Conservation (phyloP, 2,797 vertebrate genomes). For the Gymnocypris eckloni region DNA sequence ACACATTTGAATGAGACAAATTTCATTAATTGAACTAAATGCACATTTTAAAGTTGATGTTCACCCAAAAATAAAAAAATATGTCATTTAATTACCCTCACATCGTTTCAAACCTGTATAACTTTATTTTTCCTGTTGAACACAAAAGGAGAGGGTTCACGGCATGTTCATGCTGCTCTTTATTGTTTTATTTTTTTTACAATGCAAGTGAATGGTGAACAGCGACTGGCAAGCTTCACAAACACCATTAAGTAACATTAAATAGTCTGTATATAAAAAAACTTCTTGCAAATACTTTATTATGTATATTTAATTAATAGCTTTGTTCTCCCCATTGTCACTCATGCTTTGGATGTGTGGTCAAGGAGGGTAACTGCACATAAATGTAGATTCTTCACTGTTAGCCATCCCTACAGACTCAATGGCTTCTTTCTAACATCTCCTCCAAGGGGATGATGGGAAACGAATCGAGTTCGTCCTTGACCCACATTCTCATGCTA, state of each 20-base stretch:
- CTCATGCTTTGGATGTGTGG: background rate
- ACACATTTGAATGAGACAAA: background rate
- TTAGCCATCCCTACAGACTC: slow-evolving; percentile 34
- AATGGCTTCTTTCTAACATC: slow-evolving; percentile 11
- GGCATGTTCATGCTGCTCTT: background rate
- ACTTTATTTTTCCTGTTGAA: background rate
- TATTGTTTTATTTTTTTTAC: background rate
- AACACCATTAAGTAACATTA: background rate
- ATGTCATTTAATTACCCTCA: background rate
- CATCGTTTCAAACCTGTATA: background rate
- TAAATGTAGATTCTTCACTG: slow-evolving; percentile 24
- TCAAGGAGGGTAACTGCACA: background rate
- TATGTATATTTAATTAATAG: background rate
- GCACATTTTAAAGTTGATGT: background rate
- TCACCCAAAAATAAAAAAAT: background rate
- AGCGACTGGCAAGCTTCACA: background rate
- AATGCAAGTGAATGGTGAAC: background rate
- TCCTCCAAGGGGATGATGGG: background rate
- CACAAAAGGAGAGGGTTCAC: background rate
- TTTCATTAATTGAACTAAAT: background rate
- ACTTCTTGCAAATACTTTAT: background rate
- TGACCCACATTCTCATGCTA: slow-evolving; percentile 55
- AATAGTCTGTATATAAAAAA: background rate
- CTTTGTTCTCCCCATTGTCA: slow-evolving; percentile 6
- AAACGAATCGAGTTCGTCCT: slow-evolving; percentile 40